A percentile compares a stretch with the other conserved stretches of the same genome.
These are phyloP conservation scores for Anastrepha obliqua DNA, from an alignment of 1,140 invertebrate species.

Conservation along the genomic window DNA sequence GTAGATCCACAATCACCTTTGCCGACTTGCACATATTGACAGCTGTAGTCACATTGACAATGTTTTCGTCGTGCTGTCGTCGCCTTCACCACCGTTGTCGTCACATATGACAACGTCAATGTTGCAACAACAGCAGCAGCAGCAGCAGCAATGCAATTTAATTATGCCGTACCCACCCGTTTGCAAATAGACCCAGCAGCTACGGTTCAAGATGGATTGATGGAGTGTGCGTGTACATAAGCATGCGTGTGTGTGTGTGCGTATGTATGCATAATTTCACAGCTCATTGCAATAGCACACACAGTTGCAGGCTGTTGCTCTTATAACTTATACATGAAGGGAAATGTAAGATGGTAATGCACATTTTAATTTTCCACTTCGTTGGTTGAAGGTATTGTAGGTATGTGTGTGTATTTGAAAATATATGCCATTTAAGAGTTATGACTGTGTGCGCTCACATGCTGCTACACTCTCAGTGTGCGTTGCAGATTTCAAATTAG, in stretches of 20 bases:
- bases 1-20: not conserved
- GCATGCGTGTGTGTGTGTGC: too few relatives aligned
- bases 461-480: not conserved
- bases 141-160: conserved; percentile 29
- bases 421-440: too few relatives aligned
- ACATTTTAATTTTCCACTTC: conserved; percentile 48
- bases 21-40: not conserved
- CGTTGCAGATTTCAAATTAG: not conserved
- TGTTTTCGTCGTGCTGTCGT: conserved; percentile 1
- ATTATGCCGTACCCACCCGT: not conserved
- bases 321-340: too few relatives aligned
- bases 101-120: not conserved
- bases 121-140: not conserved
- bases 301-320: too few relatives aligned
- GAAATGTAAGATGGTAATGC: conserved; percentile 22
- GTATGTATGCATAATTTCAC: too few relatives aligned
- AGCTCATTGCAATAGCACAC: too few relatives aligned
- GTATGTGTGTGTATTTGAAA: not conserved
- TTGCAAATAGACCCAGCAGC: not conserved
- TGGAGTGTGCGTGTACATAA: not conserved
- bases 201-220: not conserved
- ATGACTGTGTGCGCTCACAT: not conserved
- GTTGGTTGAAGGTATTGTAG: not conserved
- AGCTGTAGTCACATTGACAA: not conserved
- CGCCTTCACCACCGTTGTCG: not conserved